Base-by-base conservation (phyloP, 1,140 invertebrate genomes). In the Drosophila persimilis region DNA sequence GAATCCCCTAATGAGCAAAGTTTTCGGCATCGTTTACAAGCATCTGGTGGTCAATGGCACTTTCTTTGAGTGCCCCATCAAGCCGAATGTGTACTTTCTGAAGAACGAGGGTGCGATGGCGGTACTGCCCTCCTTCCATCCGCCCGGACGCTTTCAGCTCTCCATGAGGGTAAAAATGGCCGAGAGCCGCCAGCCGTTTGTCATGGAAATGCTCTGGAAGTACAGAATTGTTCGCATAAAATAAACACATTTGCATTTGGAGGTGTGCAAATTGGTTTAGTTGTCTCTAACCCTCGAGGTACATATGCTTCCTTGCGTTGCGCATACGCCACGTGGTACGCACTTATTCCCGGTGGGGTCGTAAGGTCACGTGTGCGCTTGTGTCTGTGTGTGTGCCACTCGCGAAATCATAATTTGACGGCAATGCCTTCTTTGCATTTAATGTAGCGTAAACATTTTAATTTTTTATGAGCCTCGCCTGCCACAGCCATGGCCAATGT, bases 401-500 rank as follows among this genome's bases (percentile, higher is more conserved):
- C 62, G 48, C 73, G 78, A 88, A 88, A 86, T 88, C 83, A 88
- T 86, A 86, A 88, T 83, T 86, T 66, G 71, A 65, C 52, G 55
- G 62, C 70, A 71, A 64, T 84, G 61, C 67, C 72, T 71, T 63
- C 58, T 77, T 86, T 79, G 83, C 79, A 88, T 86, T 88, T 86
- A 86, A 86, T 86, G 83, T 89, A 86, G 83, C 83, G 83, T 86
- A 83, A 86, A 83, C 66, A 83, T 86, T 86, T 86, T 88, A 86
- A 86, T 88, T 86, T 89, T 88, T 86, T 66, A 86, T 86, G 79
- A 88, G 75, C 74, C 63, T 39, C 44, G 26, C 48, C 65, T 65
- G 24, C 35, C 39, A 39, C n/a, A 13, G 31, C 39, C 24, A 26
- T 5, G 5, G 24, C 44, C 53, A 7, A 29, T 6, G 4, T 31